Percentiles rank a stretch among this genome's conserved stretches.
These are phyloP conservation scores for Diceros bicornis DNA, from an alignment of 2,797 vertebrate genomes.

Conservation along the genomic window DNA sequence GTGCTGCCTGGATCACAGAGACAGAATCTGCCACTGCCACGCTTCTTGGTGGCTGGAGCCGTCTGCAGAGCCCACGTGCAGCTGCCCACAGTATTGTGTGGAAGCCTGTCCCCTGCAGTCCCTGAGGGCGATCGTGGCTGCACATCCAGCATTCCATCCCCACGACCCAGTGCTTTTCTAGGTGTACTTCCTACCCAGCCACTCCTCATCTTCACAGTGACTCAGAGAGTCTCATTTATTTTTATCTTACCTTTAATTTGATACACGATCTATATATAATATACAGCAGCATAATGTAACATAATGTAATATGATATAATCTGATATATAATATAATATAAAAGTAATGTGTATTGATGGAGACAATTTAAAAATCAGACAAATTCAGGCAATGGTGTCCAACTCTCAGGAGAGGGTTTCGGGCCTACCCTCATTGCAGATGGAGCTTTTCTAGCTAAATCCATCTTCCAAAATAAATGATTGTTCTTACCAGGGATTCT, in stretches of 20 bases:
- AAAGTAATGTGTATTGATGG: not conserved
- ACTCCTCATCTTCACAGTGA: too few relatives aligned
- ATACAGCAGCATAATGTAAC: too few relatives aligned
- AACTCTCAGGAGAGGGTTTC: not conserved
- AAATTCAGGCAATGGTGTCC: not conserved
- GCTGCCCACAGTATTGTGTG: too few relatives aligned
- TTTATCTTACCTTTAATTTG: not conserved
- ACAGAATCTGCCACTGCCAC: too few relatives aligned
- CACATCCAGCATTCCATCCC: too few relatives aligned
- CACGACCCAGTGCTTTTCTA: fast-evolving
- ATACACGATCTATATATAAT: too few relatives aligned
- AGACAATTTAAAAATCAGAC: not conserved
- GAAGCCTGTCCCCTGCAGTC: fast-evolving
- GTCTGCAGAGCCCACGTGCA: fast-evolving
- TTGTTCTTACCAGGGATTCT: slow-evolving; percentile 33
- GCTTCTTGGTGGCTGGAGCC: fast-evolving
- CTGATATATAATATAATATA: not conserved
- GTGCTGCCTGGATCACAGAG: too few relatives aligned
- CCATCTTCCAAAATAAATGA: slow-evolving; percentile 64
- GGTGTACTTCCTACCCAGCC: not conserved
- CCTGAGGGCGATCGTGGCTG: not conserved
- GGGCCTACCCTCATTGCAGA: slow-evolving; percentile 72
- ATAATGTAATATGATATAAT: too few relatives aligned
- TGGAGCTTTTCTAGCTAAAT: slow-evolving; percentile 69
- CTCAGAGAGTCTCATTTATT: not conserved